Percentiles rank a stretch among this genome's conserved stretches.
Conservation (phyloP, 2,113 vertebrate genomes). For the Scytalopus superciliaris region DNA sequence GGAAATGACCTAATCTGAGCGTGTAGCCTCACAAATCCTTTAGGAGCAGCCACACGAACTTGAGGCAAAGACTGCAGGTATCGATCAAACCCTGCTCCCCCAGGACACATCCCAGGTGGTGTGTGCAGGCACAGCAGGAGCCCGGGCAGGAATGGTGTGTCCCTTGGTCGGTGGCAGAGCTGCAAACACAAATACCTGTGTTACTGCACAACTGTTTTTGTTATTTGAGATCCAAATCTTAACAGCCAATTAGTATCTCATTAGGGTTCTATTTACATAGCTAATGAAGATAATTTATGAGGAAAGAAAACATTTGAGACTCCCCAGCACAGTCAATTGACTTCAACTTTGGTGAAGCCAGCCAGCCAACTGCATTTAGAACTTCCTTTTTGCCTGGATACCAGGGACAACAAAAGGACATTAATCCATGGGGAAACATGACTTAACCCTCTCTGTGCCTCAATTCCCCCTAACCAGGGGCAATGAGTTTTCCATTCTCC, state of each 20-base stretch:
- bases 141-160: no score
- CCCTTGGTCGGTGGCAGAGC: neutral
- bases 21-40: neutral
- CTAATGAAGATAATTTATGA: conserved; percentile 28
- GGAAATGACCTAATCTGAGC: neutral
- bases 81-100: neutral
- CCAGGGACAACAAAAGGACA: neutral
- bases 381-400: neutral
- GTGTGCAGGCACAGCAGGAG: neutral
- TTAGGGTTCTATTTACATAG: conserved; percentile 28
- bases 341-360: neutral
- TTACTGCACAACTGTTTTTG: neutral
- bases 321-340: neutral
- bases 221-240: conserved; percentile 44
- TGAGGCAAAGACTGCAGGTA: neutral
- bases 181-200: neutral
- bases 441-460: neutral
- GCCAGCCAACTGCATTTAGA: neutral
- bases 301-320: neutral
- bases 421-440: neutral
- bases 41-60: neutral
- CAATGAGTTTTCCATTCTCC: neutral
- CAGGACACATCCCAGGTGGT: accelerated
- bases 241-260: conserved; percentile 32
- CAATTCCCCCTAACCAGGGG: neutral